Base-by-base conservation (phyloP, 2,888 invertebrate species). In the Elmis aenea region DNA sequence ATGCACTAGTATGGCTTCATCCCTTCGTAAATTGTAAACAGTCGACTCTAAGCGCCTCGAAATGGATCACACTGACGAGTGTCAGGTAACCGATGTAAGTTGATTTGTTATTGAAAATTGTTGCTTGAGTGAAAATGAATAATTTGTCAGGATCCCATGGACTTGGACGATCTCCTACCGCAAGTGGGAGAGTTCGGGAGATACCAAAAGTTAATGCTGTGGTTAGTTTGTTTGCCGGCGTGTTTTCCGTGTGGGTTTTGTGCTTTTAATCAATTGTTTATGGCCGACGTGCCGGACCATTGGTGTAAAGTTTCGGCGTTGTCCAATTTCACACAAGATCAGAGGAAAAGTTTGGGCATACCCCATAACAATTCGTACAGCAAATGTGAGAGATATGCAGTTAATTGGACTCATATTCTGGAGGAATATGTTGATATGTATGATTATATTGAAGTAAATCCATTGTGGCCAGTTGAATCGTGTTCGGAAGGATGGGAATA, bases 191-290 rank as follows among this genome's bases (percentile, higher is more conserved):
- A 92, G 64, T 91, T 91, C 62, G 93, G 93, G 27, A 75, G 76
- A 21, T 93, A 92, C 66, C 93, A 94, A 64, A 89, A 87, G 64
- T 70, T 85, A 32, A 70, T 91, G 42, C 71, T 90, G 12, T 89
- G 89, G 81, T 74, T 92, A 32, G 83, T 94, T 38, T 89, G 92
- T 57, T 70, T 92, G 43, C 88, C 92, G 9, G 89, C 92, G 2
- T 89, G 91, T 58, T 77, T 93, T 52, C 89, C 92, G 0, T 90
- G 91, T 57, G 91, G 90, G 15, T 92, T 90, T 68, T 86, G 89
- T 66, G 91, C 91, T 3, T 91, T 93, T 68, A 92, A 90, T 70
- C 92, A 92, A 68, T 75, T 93, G 20, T 93, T 94, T 68, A 90
- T 93, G 86, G 80, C 90, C 3, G 85, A 89, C 54, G 79, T 82